Percentiles rank a stretch among this genome's conserved stretches.
These are phyloP conservation scores for Plutomurus gul DNA, from an alignment of 1,140 invertebrate species.

Conservation along the genomic window DNA sequence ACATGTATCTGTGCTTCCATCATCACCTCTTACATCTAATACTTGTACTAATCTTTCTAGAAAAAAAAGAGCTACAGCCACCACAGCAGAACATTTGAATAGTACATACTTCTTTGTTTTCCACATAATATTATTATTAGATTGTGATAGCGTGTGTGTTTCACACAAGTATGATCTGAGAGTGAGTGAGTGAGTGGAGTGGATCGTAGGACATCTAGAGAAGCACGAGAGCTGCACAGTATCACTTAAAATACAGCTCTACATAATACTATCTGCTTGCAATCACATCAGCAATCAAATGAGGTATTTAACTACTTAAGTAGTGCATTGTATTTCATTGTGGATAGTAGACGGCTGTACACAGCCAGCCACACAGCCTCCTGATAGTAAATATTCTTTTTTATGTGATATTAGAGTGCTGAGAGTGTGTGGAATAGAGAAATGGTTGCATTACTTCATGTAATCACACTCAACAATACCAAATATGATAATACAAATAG, in stretches of 20 bases:
- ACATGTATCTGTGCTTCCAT: neutral
- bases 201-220: no score
- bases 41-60: no score
- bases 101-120: no score
- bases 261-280: neutral
- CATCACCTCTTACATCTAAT: neutral
- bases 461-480: neutral
- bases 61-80: neutral
- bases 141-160: no score
- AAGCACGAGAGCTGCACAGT: no score
- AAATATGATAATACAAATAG: neutral
- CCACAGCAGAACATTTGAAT: neutral
- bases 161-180: no score
- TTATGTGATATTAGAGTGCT: neutral
- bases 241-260: neutral
- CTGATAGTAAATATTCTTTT: no score
- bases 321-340: neutral
- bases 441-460: neutral
- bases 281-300: neutral
- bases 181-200: no score
- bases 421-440: neutral
- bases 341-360: neutral
- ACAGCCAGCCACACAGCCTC: neutral
- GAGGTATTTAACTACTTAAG: neutral
- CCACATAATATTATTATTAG: no score